phyloP scores from a whole-genome alignment of 2,888 invertebrate genomes.

The Leucania comma region DNA sequence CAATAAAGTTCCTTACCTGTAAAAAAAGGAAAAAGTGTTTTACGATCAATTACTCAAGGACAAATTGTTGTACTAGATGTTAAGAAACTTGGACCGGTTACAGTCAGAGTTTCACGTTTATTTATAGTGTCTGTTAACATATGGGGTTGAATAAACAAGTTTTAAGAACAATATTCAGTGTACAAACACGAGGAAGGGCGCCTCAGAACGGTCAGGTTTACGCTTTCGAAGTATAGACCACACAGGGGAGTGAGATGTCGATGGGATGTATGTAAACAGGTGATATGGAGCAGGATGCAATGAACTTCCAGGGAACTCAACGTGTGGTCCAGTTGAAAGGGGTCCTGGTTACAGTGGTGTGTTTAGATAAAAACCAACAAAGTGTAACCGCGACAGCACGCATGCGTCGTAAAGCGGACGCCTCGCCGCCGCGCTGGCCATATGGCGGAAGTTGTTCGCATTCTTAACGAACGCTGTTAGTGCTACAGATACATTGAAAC shows the following conservation, averaged over 20 bases:
- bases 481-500: conserved; percentile 61
- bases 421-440: conserved; percentile 73
- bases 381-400: conserved; percentile 75
- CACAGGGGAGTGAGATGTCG: conserved; percentile 65
- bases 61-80: conserved; percentile 67
- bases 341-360: conserved; percentile 62
- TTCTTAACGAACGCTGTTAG: conserved; percentile 70
- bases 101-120: conserved; percentile 61
- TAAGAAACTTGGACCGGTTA: conserved; percentile 62
- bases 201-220: conserved; percentile 41
- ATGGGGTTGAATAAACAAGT: conserved; percentile 70
- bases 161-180: conserved; percentile 60
- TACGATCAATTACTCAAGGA: conserved; percentile 75
- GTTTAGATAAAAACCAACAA: conserved; percentile 77
- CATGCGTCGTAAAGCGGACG: conserved; percentile 71
- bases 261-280: conserved; percentile 69
- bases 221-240: conserved; percentile 66
- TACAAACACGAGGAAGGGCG: conserved; percentile 53
- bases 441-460: conserved; percentile 83
- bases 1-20: conserved; percentile 79
- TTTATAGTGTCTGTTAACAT: conserved; percentile 71
- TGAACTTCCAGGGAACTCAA: conserved; percentile 62
- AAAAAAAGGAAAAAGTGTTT: conserved; percentile 70
- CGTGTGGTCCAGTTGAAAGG: conserved; percentile 72
- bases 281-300: conserved; percentile 66